These are phyloP conservation scores for Drosophila infuscata DNA, from an alignment of 2,888 invertebrate species.

Conservation along the genomic window DNA sequence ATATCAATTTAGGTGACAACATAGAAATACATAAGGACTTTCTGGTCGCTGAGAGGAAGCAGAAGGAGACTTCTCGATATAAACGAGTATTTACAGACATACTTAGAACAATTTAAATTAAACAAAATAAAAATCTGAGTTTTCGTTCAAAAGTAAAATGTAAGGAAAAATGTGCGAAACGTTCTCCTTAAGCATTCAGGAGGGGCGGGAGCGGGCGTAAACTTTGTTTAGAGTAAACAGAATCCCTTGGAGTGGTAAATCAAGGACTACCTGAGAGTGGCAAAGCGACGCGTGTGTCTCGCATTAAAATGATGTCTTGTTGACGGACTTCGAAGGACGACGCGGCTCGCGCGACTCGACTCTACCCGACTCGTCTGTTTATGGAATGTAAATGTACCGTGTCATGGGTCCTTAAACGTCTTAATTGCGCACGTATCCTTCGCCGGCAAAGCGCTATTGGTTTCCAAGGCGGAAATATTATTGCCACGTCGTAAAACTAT, in stretches of 20 bases:
- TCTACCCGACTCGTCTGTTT: constrained; percentile 70
- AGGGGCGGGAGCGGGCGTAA: constrained; percentile 57
- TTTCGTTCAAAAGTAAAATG: neutral
- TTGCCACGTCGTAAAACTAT: constrained; percentile 84
- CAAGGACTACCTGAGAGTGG: constrained; percentile 69
- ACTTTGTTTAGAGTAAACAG: constrained; percentile 76
- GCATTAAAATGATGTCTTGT: constrained; percentile 78
- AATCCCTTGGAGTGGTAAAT: constrained; percentile 49
- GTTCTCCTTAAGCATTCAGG: constrained; percentile 7
- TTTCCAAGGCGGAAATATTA: constrained; percentile 83
- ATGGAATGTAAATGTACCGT: constrained; percentile 80
- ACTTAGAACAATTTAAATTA: neutral
- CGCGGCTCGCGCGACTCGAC: constrained; percentile 72
- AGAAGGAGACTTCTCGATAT: neutral
- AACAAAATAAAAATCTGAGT: neutral
- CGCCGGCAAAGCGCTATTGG: constrained; percentile 66
- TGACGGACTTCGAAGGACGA: constrained; percentile 62
- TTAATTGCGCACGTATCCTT: constrained; percentile 83
- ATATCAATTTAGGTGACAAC: neutral
- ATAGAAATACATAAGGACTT: neutral
- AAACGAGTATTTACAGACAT: neutral
- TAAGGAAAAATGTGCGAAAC: neutral
- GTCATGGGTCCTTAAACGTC: constrained; percentile 82
- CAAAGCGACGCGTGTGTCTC: constrained; percentile 73
- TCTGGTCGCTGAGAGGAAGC: neutral